Evolutionary conservation across 2,888 invertebrate species (phyloP).

Genomic region (Andrena dorsata): DNA sequence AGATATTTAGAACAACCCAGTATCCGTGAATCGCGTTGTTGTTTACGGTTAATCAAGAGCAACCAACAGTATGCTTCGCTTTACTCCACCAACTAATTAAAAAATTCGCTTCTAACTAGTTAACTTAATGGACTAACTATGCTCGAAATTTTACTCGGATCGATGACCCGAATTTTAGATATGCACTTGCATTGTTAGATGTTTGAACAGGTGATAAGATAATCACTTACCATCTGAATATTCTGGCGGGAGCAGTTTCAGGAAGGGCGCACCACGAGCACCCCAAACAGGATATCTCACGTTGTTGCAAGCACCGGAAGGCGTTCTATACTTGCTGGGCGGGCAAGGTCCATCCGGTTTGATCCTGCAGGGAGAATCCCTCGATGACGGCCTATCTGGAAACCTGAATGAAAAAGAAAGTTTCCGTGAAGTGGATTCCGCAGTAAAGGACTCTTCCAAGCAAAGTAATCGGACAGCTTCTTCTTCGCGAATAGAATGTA

Average conservation of each 20-base stretch:
- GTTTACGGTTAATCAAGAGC: too few species aligned
- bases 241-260: conserved; percentile 89
- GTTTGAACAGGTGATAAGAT: too few species aligned
- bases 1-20: too few species aligned
- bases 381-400: conserved; percentile 69
- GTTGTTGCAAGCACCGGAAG: conserved; percentile 95
- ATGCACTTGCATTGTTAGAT: too few species aligned
- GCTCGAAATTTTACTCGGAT: too few species aligned
- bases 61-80: too few species aligned
- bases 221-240: conserved; percentile 90
- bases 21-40: too few species aligned
- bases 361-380: conserved; percentile 74
- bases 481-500: too few species aligned
- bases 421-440: background rate
- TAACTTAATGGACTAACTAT: too few species aligned
- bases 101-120: too few species aligned
- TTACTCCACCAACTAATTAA: too few species aligned
- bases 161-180: too few species aligned
- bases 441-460: background rate
- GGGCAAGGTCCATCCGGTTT: conserved; percentile 89
- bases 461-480: conserved; percentile 1
- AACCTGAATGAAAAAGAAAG: conserved; percentile 65
- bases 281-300: conserved; percentile 94
- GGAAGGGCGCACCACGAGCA: conserved; percentile 91
- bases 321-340: conserved; percentile 93